Evolutionary conservation across 2,888 invertebrate species (phyloP), one percentile per base, ranked within the genome.

Genomic region (Cerastoderma edule): DNA sequence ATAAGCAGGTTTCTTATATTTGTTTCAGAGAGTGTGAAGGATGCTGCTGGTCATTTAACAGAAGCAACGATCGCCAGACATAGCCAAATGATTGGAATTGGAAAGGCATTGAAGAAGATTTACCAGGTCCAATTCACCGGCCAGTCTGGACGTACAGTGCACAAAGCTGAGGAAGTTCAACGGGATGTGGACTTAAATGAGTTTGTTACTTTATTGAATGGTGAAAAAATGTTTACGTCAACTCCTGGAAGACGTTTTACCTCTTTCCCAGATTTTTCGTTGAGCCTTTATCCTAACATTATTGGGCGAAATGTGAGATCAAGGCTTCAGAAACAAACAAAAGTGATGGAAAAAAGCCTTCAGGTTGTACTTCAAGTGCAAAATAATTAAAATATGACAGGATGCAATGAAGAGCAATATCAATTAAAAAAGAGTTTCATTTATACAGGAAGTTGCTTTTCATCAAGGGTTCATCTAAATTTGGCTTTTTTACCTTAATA

Each of bases 1-100:
- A n/a, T n/a, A n/a, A n/a, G n/a, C n/a, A n/a, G n/a, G n/a, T 39
- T 39, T 10, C 16, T 39, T 39, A 10, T 48, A 19, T 48, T 19
- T 6, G n/a, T 53, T 53, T 22, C 24, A 80, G 80, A 78, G 30
- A 72, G 69, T 64, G 67, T 78, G 4, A 80, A 72, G 33, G 73
- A 64, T 65, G 72, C 78, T 30, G 60, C 68, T 22, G 81, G 72
- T 6, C 74, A 81, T 19, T 46, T 81, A 30, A 80, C 77, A 30
- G 69, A 57, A n/a, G 71, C 33, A 24, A 81, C 78, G 16, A 65
- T 81, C 44, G 78, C 68, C 13, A 39, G 81, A 28, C 78, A 81
- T 60, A 78, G 81, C 57, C 66, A 78, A 33, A 81, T 81, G 75
- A 48, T 78, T 33, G 78, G 78, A 27, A 22, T 75, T 19, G 72